These are phyloP conservation scores for Excalfactoria chinensis DNA, from an alignment of 2,113 vertebrate species.

Conservation along the genomic window DNA sequence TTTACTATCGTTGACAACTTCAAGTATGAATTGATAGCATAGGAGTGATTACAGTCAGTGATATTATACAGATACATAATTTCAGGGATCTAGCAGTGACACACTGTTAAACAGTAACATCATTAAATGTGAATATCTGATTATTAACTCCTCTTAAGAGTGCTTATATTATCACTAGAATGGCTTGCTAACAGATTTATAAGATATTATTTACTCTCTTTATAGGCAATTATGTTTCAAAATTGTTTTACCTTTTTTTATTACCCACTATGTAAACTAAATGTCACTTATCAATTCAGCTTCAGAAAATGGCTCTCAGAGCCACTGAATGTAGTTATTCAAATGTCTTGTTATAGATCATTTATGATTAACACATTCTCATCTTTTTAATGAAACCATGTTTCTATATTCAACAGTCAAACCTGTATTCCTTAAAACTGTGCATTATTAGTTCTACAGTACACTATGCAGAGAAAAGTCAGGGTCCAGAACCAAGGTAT, in stretches of 20 bases:
- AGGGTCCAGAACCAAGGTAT: background rate
- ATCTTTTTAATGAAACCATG: background rate
- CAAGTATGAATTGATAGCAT: slow-evolving; percentile 22
- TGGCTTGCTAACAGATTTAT: slow-evolving; percentile 61
- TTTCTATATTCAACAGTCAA: slow-evolving; percentile 38
- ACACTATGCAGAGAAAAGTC: background rate
- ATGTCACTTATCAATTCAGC: slow-evolving; percentile 57
- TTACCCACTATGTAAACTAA: slow-evolving; percentile 64
- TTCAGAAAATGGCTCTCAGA: slow-evolving; percentile 45
- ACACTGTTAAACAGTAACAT: slow-evolving; percentile 28
- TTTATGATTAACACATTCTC: slow-evolving; percentile 46
- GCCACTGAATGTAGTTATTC: slow-evolving; percentile 24
- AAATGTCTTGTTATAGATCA: slow-evolving; percentile 37
- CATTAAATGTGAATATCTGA: slow-evolving; percentile 44
- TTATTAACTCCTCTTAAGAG: slow-evolving; percentile 62
- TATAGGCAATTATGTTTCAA: slow-evolving; percentile 57
- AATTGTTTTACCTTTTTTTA: slow-evolving; percentile 57
- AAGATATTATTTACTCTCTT: slow-evolving; percentile 62
- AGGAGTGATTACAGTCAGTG: background rate
- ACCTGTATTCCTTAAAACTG: slow-evolving; percentile 45
- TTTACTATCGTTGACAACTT: background rate
- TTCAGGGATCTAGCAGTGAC: slow-evolving; percentile 40
- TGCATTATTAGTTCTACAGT: background rate
- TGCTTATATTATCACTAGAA: slow-evolving; percentile 34
- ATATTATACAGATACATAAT: slow-evolving; percentile 38